phyloP scores from a whole-genome alignment of 2,888 invertebrate species.

The Toxonevra muliebris region DNA sequence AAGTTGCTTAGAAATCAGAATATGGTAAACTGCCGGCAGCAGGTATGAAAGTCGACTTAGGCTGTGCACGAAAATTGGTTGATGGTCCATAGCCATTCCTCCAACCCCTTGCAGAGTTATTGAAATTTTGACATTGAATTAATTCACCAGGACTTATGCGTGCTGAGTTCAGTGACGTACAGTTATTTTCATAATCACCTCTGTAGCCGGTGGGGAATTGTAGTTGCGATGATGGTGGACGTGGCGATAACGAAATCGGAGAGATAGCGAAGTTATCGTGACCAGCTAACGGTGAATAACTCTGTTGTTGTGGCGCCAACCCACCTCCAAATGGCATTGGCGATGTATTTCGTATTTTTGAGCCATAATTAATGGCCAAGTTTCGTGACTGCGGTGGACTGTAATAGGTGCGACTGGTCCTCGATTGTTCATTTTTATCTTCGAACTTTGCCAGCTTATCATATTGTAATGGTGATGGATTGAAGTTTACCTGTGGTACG shows the following conservation, averaged over 20 bases:
- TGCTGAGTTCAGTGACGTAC: constrained; percentile 16
- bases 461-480: constrained; percentile 58
- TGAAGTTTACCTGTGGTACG: constrained; percentile 51
- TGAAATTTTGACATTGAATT: constrained; percentile 71
- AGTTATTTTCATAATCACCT: constrained; percentile 14
- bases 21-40: constrained; percentile 46
- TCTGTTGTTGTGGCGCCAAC: constrained; percentile 26
- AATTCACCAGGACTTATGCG: constrained; percentile 38
- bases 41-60: constrained; percentile 16
- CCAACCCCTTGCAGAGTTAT: constrained; percentile 87
- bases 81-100: too few relatives aligned
- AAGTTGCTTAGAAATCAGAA: constrained; percentile 48
- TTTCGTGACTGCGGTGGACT: constrained; percentile 28
- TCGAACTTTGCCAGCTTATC: constrained; percentile 62
- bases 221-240: constrained; percentile 31
- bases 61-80: too few relatives aligned
- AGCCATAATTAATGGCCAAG: constrained; percentile 22
- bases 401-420: constrained; percentile 1
- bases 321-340: constrained; percentile 49
- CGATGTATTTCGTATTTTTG: constrained; percentile 51
- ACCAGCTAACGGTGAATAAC: constrained; percentile 16
- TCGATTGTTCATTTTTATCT: constrained; percentile 13
- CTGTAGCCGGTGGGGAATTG: constrained; percentile 31
- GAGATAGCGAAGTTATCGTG: constrained; percentile 26
- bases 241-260: too few relatives aligned